Percentiles rank a stretch among this genome's conserved stretches.
These are phyloP conservation scores for Oreochromis aureus DNA, from an alignment of 2,113 vertebrate genomes.

Conservation along the genomic window DNA sequence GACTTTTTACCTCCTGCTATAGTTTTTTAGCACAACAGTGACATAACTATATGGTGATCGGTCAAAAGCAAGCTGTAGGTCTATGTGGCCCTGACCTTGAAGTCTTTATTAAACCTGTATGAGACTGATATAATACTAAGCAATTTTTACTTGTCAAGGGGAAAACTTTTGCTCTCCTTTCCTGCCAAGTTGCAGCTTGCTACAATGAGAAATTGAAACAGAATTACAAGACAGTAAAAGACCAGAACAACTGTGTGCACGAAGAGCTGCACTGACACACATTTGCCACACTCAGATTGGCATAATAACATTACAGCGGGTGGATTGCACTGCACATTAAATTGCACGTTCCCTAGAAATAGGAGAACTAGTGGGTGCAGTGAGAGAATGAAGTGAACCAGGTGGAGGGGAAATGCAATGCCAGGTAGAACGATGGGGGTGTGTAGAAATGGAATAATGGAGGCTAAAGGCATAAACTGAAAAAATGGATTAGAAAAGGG, in stretches of 20 bases:
- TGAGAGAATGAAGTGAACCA: background rate
- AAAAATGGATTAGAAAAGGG: background rate
- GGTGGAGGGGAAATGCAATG: background rate
- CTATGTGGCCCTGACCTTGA: rapidly evolving
- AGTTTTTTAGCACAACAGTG: background rate
- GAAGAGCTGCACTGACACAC: background rate
- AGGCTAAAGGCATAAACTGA: background rate
- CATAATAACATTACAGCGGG: background rate
- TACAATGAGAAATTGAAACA: background rate
- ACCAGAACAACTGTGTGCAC: background rate
- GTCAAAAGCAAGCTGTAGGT: background rate
- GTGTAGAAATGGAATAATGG: background rate
- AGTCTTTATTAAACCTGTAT: background rate
- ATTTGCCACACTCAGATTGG: background rate
- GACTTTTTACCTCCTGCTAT: background rate
- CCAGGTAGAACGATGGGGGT: background rate
- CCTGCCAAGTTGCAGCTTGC: background rate
- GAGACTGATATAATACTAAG: background rate
- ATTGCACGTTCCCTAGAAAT: background rate
- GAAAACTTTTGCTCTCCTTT: rapidly evolving
- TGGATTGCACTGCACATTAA: background rate
- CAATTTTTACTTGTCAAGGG: background rate
- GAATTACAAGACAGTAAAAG: background rate
- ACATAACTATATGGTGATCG: background rate
- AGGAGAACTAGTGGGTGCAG: background rate